Conservation (phyloP, 2,113 vertebrate genomes). For the Corydoras maculifer region DNA sequence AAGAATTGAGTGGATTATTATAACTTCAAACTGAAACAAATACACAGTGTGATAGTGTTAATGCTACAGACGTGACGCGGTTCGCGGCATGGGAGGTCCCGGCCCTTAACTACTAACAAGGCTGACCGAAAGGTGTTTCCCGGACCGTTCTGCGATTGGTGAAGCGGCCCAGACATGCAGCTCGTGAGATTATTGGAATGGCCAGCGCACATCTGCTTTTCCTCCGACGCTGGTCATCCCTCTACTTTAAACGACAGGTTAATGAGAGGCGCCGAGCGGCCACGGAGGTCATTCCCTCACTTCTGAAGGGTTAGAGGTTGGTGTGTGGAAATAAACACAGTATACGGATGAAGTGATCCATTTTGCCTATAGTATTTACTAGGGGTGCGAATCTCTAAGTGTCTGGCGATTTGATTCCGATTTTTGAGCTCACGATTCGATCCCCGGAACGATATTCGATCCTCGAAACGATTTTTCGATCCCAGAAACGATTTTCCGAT, state of each 20-base stretch:
- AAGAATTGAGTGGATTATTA: background rate
- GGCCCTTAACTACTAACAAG: background rate
- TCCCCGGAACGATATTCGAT: too few species aligned
- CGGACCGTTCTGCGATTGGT: conserved; percentile 8
- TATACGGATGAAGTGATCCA: too few species aligned
- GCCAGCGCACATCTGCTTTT: conserved; percentile 32
- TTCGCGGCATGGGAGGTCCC: too few species aligned
- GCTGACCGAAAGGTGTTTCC: background rate
- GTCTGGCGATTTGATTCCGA: too few species aligned
- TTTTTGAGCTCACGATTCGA: too few species aligned
- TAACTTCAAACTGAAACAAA: background rate
- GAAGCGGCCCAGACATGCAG: conserved; percentile 28
- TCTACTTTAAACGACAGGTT: conserved; percentile 25
- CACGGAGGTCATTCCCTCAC: background rate
- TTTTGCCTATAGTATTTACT: too few species aligned
- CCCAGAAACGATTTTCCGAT: too few species aligned
- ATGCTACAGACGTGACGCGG: background rate
- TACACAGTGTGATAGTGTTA: background rate
- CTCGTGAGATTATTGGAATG: conserved; percentile 6
- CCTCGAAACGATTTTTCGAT: too few species aligned
- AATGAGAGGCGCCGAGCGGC: conserved; percentile 11
- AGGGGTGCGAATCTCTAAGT: too few species aligned
- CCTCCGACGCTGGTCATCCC: conserved; percentile 21
- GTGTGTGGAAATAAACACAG: too few species aligned
- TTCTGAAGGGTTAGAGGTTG: background rate